Percentiles rank a stretch among this genome's conserved stretches.
Evolutionary conservation across 2,888 invertebrate species (phyloP).

Genomic region (Coenonympha arcania): DNA sequence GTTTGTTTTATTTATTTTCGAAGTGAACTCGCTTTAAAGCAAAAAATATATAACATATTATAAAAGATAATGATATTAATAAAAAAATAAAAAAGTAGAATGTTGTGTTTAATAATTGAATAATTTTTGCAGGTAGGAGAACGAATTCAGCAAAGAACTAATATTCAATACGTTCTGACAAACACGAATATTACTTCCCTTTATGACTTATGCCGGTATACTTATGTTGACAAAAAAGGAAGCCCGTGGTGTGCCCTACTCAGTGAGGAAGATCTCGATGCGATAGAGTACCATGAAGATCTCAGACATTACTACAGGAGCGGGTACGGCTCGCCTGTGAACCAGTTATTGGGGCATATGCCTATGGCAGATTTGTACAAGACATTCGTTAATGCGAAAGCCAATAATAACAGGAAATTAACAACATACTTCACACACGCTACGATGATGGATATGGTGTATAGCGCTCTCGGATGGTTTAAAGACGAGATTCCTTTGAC

Average conservation of each 20-base stretch:
- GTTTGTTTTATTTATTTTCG: too few relatives aligned
- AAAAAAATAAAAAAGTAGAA: too few relatives aligned
- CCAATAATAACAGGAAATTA: slow-evolving; percentile 62
- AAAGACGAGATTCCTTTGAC: slow-evolving; percentile 75
- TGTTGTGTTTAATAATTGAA: background rate
- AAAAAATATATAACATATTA: too few relatives aligned
- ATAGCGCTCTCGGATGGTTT: slow-evolving; percentile 78
- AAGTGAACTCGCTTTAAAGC: too few relatives aligned
- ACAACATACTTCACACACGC: slow-evolving; percentile 80
- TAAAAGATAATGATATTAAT: too few relatives aligned
- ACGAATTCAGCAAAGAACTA: slow-evolving; percentile 69
- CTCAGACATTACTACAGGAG: slow-evolving; percentile 79
- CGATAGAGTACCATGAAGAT: slow-evolving; percentile 84
- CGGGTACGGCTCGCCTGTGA: slow-evolving; percentile 63
- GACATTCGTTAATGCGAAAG: slow-evolving; percentile 60
- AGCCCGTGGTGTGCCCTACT: slow-evolving; percentile 87
- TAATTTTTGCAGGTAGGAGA: slow-evolving; percentile 47
- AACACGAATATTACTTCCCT: slow-evolving; percentile 74
- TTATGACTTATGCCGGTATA: slow-evolving; percentile 85
- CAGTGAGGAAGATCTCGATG: slow-evolving; percentile 78
- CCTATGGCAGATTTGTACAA: slow-evolving; percentile 78
- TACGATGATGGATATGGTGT: slow-evolving; percentile 75
- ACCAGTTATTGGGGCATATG: slow-evolving; percentile 78
- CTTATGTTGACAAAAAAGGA: slow-evolving; percentile 67
- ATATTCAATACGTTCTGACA: slow-evolving; percentile 52